Conservation (phyloP, 2,888 invertebrate species). For the Ypsolopha sequella region DNA sequence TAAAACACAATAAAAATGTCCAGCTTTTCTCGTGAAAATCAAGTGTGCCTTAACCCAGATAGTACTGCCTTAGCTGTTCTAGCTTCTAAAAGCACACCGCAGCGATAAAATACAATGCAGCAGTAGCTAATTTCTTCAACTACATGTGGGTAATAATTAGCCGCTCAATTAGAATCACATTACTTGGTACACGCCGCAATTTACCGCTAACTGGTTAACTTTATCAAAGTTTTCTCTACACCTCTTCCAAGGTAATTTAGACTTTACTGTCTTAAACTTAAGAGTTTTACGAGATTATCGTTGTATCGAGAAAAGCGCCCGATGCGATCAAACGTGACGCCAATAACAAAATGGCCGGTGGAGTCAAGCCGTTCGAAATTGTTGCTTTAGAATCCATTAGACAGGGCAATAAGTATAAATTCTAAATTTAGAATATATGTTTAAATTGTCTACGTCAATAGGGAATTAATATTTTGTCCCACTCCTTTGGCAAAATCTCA, state of each 20-base stretch:
- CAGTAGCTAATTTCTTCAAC: background rate
- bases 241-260: background rate
- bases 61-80: too few relatives aligned
- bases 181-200: slow-evolving; percentile 46
- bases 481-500: background rate
- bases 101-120: too few relatives aligned
- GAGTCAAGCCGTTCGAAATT: slow-evolving; percentile 9
- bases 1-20: too few relatives aligned
- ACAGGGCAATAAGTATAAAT: background rate
- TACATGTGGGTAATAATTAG: slow-evolving; percentile 41
- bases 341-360: slow-evolving; percentile 53
- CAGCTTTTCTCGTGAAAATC: too few relatives aligned
- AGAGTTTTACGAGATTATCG: background rate
- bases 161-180: slow-evolving; percentile 67
- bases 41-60: too few relatives aligned
- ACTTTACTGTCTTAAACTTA: background rate
- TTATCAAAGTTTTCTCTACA: background rate
- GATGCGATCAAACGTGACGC: slow-evolving; percentile 30
- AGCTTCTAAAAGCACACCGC: too few relatives aligned
- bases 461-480: background rate
- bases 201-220: slow-evolving; percentile 49
- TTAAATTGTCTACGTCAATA: background rate
- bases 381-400: background rate
- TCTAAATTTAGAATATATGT: background rate
- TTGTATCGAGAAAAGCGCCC: slow-evolving; percentile 25